phyloP scores from a whole-genome alignment of 2,797 vertebrate genomes.

The Halcyon badia region DNA sequence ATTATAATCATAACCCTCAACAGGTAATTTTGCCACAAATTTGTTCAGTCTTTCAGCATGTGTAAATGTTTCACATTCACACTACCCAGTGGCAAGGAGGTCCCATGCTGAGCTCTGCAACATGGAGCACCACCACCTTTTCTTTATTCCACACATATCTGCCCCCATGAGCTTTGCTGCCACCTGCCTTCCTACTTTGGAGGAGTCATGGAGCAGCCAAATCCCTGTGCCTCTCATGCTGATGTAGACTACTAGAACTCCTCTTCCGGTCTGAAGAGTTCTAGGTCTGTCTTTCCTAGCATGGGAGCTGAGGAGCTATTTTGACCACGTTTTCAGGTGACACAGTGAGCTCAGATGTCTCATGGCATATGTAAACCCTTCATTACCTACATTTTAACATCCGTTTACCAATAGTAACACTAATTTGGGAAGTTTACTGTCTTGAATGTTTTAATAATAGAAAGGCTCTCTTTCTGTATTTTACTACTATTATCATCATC shows the following conservation, averaged over 20 bases:
- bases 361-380: background rate
- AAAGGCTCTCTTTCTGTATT: background rate
- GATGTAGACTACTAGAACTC: background rate
- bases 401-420: background rate
- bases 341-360: background rate
- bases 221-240: background rate
- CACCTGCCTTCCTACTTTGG: background rate
- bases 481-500: background rate
- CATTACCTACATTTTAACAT: background rate
- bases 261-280: background rate
- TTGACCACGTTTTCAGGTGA: background rate
- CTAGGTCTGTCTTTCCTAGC: background rate
- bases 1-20: background rate
- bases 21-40: background rate
- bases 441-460: background rate
- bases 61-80: background rate
- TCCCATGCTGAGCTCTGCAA: background rate
- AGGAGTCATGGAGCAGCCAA: background rate
- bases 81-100: background rate
- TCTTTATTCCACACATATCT: background rate
- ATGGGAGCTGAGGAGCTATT: background rate
- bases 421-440: background rate
- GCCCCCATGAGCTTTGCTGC: background rate
- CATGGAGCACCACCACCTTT: background rate
- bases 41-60: background rate